phyloP scores from a whole-genome alignment of 2,113 vertebrate genomes.

The Poecile atricapillus region DNA sequence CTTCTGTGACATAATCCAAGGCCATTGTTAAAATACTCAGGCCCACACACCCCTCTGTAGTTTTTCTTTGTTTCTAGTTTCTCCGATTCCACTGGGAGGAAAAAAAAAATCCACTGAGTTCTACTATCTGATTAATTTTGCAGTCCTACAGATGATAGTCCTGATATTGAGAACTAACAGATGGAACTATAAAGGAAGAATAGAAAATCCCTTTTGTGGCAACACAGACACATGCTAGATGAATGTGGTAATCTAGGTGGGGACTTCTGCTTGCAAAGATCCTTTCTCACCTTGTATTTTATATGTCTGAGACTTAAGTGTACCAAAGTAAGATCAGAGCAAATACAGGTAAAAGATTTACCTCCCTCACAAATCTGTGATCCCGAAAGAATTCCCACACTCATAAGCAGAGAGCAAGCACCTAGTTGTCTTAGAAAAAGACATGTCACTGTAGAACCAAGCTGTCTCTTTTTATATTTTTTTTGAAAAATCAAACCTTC shows the following conservation, averaged over 20 bases:
- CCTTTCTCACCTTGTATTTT: not conserved
- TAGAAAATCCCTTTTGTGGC: not conserved
- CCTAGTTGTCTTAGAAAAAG: not conserved
- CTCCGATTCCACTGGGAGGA: not conserved
- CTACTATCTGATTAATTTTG: not conserved
- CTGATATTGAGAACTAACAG: not conserved
- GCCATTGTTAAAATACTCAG: not conserved
- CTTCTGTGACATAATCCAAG: not conserved
- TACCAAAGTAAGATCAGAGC: not conserved
- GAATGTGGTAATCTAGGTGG: not conserved
- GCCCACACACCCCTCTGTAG: fast-evolving
- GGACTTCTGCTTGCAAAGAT: not conserved
- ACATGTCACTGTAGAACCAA: not conserved
- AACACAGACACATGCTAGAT: not conserved
- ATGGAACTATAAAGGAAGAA: not conserved
- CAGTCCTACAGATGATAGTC: not conserved
- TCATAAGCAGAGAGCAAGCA: not conserved
- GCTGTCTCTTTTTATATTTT: not conserved
- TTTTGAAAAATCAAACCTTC: not conserved
- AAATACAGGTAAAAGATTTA: not conserved
- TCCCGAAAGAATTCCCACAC: not conserved
- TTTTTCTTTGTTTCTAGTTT: not conserved
- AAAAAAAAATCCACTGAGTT: not conserved
- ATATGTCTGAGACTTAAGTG: not conserved
- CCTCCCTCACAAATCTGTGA: not conserved